Conservation (phyloP, 1,140 invertebrate species). For the Meloidogyne exigua region DNA sequence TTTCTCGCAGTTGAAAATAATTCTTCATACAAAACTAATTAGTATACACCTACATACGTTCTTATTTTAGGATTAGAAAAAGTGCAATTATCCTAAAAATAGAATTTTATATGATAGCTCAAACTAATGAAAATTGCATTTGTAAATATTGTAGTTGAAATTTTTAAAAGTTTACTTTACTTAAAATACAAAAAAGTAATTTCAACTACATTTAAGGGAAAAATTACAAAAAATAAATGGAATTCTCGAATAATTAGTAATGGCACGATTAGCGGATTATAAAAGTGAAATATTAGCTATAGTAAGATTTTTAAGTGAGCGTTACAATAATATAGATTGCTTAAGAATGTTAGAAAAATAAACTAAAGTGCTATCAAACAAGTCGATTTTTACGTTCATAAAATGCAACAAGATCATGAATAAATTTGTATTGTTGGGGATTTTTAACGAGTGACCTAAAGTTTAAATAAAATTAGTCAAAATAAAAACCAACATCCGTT, state of each 20-base stretch:
- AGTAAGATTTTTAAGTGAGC: neutral
- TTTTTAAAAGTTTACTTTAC: too few relatives aligned
- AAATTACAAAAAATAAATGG: neutral
- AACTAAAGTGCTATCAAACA: slow-evolving; percentile 26
- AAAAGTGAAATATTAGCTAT: slow-evolving; percentile 1
- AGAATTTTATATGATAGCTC: neutral
- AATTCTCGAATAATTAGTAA: neutral
- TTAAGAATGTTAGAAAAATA: neutral
- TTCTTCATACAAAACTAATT: neutral
- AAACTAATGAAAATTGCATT: neutral
- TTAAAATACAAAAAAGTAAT: neutral
- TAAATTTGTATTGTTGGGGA: slow-evolving; percentile 41
- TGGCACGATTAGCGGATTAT: neutral
- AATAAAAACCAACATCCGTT: slow-evolving; percentile 43
- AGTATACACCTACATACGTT: too few relatives aligned
- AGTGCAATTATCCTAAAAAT: neutral
- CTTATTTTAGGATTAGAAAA: too few relatives aligned
- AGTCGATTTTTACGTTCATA: slow-evolving; percentile 47
- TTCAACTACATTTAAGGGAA: neutral
- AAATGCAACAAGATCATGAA: slow-evolving; percentile 34
- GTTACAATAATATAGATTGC: neutral
- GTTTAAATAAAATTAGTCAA: neutral
- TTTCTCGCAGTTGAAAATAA: neutral
- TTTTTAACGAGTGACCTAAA: slow-evolving; percentile 39
- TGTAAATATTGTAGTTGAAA: neutral